Percentiles rank a stretch among this genome's conserved stretches.
These are phyloP conservation scores for Virgularia gustaviana DNA, from an alignment of 92 coral and sea anemone genomes.

Conservation along the genomic window DNA sequence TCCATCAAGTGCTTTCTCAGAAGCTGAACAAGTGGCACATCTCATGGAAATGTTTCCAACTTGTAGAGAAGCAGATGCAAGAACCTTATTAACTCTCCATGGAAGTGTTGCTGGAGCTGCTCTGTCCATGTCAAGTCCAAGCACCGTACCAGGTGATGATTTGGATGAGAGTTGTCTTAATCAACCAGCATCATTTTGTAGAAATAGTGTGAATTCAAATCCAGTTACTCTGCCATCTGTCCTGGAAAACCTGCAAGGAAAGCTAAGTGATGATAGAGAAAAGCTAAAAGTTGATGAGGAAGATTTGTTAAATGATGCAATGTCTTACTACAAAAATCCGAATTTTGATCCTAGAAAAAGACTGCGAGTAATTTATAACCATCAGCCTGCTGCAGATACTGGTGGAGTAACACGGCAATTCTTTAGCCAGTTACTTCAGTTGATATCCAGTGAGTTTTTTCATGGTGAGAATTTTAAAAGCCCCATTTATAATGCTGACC, in stretches of 20 bases:
- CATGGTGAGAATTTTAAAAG: conserved; percentile 33
- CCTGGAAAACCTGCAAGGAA: conserved; percentile 8
- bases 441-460: conserved; percentile 28
- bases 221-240: conserved; percentile 19
- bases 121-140: conserved; percentile 19
- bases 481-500: conserved; percentile 35
- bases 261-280: conserved; percentile 26
- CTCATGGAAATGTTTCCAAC: conserved; percentile 42
- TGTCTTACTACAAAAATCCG: conserved; percentile 40
- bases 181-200: conserved; percentile 13
- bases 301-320: conserved; percentile 33
- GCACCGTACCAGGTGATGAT: too few species aligned
- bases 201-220: neutral
- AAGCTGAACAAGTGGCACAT: neutral
- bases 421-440: conserved; percentile 27
- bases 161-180: conserved; percentile 2
- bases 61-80: neutral
- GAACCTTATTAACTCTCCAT: neutral
- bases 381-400: conserved; percentile 52
- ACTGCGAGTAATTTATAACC: conserved; percentile 21
- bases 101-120: conserved; percentile 28
- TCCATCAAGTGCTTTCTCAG: neutral
- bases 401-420: conserved; percentile 57
- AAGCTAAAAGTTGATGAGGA: conserved; percentile 39
- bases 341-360: conserved; percentile 45